These are phyloP conservation scores for Pristionchus arcanus DNA, from an alignment of 2,888 invertebrate species.

Conservation along the genomic window DNA sequence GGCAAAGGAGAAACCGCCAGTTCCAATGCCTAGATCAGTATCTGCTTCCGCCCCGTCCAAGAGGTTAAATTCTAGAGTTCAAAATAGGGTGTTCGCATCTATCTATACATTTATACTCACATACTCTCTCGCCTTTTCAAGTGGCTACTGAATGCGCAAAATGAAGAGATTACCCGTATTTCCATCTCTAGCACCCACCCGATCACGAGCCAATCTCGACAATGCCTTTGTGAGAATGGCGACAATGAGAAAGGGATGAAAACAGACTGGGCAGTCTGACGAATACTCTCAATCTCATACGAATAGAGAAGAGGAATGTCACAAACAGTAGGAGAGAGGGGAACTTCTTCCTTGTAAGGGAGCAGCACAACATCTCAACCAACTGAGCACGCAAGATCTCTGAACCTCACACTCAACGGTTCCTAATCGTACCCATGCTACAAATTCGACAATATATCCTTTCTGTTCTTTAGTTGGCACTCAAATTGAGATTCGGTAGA, in stretches of 20 bases:
- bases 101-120: too few species aligned
- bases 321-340: neutral
- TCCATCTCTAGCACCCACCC: neutral
- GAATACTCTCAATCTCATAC: conserved; percentile 17
- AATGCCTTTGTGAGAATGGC: neutral
- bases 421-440: neutral
- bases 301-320: neutral
- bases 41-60: conserved; percentile 3
- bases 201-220: neutral
- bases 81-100: too few species aligned
- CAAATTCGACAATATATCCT: neutral
- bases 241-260: neutral
- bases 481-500: neutral
- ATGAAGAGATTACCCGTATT: too few species aligned
- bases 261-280: neutral
- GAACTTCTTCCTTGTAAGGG: neutral
- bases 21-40: neutral
- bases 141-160: too few species aligned
- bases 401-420: too few species aligned
- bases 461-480: neutral
- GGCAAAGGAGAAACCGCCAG: conserved; percentile 20
- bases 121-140: too few species aligned
- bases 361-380: neutral
- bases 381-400: too few species aligned
- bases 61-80: neutral